Evolutionary conservation across 1,140 invertebrate species (phyloP).

Genomic region (Trichoplusia ni): DNA sequence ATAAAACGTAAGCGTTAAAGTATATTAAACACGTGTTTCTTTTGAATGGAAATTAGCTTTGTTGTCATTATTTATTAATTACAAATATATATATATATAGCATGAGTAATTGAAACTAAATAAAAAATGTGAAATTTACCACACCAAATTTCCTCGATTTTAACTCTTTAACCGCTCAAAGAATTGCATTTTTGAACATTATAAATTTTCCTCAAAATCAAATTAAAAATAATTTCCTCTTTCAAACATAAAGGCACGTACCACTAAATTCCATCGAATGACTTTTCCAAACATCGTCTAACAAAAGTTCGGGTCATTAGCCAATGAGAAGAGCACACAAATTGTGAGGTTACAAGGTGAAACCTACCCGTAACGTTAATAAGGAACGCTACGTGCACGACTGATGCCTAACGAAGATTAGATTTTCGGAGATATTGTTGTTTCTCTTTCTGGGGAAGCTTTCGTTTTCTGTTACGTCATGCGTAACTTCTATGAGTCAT

Average conservation of each 20-base stretch:
- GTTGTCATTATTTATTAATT: no score
- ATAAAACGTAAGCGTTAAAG: no score
- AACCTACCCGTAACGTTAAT: constrained; percentile 16
- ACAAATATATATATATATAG: no score
- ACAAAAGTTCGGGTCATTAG: constrained; percentile 26
- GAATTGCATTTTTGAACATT: no score
- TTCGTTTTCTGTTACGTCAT: constrained; percentile 6
- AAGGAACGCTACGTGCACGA: constrained; percentile 13
- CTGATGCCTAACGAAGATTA: constrained; percentile 20
- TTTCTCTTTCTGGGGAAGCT: constrained; percentile 2
- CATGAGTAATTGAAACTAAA: no score
- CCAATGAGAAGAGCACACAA: constrained; percentile 28
- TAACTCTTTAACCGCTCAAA: no score
- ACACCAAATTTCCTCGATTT: no score
- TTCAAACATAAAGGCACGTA: not conserved
- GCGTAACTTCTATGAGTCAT: no score
- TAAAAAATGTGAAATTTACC: no score
- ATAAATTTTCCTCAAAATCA: no score
- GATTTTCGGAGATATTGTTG: constrained; percentile 16
- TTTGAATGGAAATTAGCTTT: no score
- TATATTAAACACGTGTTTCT: no score
- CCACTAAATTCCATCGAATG: constrained; percentile 13
- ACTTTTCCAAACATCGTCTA: constrained; percentile 25
- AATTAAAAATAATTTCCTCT: not conserved
- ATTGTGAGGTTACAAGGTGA: constrained; percentile 15